Conservation (phyloP, 1,140 invertebrate genomes). For the Rhagoletis zephyria region DNA sequence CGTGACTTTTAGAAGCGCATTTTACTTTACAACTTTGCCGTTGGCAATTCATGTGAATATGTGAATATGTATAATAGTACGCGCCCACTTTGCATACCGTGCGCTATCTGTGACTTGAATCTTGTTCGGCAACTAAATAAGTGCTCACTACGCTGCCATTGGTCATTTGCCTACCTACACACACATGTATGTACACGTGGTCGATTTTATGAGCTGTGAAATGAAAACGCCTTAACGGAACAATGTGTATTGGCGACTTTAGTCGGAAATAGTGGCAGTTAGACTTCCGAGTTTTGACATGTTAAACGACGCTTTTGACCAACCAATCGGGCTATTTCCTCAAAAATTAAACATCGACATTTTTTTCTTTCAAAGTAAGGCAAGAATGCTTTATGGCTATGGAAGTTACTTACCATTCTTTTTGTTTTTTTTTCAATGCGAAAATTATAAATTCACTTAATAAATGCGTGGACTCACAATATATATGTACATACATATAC, state of each 20-base stretch:
- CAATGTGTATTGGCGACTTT: background rate
- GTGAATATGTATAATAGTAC: background rate
- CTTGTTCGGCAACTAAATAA: background rate
- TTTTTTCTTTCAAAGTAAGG: background rate
- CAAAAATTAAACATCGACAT: background rate
- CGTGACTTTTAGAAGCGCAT: slow-evolving; percentile 10
- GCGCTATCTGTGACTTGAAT: background rate
- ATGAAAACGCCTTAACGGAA: background rate
- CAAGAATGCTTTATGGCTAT: background rate
- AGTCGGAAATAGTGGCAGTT: slow-evolving; percentile 34
- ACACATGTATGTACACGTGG: background rate
- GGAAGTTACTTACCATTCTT: background rate
- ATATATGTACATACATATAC: too few species aligned
- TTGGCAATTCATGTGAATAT: slow-evolving; percentile 9
- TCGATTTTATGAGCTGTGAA: slow-evolving; percentile 24
- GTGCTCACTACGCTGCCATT: background rate
- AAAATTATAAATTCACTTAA: background rate
- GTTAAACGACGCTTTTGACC: slow-evolving; percentile 9
- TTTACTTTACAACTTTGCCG: slow-evolving; percentile 7
- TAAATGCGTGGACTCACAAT: too few species aligned
- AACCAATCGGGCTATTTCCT: background rate
- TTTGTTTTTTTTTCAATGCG: background rate
- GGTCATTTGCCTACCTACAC: background rate
- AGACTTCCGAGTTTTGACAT: slow-evolving; percentile 50
- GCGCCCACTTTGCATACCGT: background rate